These are phyloP conservation scores for Pollenia labialis DNA, from an alignment of 2,888 invertebrate species.

Conservation along the genomic window DNA sequence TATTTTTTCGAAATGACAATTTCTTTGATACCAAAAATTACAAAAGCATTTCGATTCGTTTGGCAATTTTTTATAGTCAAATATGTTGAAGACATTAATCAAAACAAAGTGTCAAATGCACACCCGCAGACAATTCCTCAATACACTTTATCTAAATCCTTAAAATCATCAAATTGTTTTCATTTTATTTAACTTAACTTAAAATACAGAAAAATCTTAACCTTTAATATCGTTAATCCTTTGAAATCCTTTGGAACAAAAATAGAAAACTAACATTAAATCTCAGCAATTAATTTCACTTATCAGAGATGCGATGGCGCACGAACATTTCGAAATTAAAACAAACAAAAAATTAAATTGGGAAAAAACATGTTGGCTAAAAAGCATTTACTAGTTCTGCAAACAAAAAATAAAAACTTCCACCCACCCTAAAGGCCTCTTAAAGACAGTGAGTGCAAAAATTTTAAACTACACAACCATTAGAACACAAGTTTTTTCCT, in stretches of 20 bases:
- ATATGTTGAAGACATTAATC: not conserved
- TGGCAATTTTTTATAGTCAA: too few species aligned
- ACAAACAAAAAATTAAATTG: not conserved
- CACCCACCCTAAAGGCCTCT: slow-evolving; percentile 9
- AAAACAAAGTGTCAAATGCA: not conserved
- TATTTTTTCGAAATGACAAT: too few species aligned
- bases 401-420: not conserved
- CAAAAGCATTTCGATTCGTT: too few species aligned
- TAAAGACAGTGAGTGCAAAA: slow-evolving; percentile 7
- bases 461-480: slow-evolving; percentile 38
- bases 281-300: slow-evolving; percentile 63
- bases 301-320: slow-evolving; percentile 45
- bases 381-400: slow-evolving; percentile 64
- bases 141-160: not conserved
- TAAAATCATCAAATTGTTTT: slow-evolving; percentile 13
- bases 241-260: slow-evolving; percentile 48
- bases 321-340: slow-evolving; percentile 16
- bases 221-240: slow-evolving; percentile 63
- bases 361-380: slow-evolving; percentile 59
- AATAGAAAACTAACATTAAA: slow-evolving; percentile 52
- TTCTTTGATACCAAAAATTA: too few species aligned
- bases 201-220: slow-evolving; percentile 41
- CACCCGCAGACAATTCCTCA: not conserved
- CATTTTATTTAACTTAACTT: slow-evolving; percentile 9
- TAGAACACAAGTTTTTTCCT: slow-evolving; percentile 45